A percentile compares a stretch with the other conserved stretches of the same genome.
Conservation (phyloP, 2,888 invertebrate species). For the Macropis europaea region DNA sequence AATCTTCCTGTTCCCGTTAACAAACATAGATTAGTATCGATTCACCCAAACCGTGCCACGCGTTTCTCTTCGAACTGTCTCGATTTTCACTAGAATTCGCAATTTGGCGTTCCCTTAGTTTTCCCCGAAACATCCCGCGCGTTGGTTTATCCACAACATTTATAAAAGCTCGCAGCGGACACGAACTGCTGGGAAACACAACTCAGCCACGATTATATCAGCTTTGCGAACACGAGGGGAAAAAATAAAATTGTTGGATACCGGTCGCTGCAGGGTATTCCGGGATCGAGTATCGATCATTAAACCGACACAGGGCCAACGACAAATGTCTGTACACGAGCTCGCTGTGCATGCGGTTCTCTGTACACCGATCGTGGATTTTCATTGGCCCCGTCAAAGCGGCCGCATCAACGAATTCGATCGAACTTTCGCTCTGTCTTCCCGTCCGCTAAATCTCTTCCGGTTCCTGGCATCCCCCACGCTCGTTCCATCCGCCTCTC, state of each 20-base stretch:
- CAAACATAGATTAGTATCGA: too few relatives aligned
- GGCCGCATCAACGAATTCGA: conserved; percentile 8
- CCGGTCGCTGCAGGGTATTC: not conserved
- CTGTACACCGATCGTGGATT: conserved; percentile 5
- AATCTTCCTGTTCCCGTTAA: too few relatives aligned
- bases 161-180: too few relatives aligned
- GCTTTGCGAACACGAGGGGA: not conserved
- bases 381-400: conserved; percentile 7
- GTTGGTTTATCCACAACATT: too few relatives aligned
- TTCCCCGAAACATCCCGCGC: too few relatives aligned
- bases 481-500: not conserved
- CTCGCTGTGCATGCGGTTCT: conserved; percentile 21
- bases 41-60: too few relatives aligned
- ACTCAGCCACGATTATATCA: not conserved
- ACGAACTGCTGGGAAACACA: too few relatives aligned
- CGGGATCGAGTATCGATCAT: conserved; percentile 28
- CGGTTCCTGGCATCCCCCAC: not conserved
- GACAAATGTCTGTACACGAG: conserved; percentile 24
- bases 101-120: too few relatives aligned
- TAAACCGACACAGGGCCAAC: not conserved
- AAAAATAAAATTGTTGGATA: not conserved
- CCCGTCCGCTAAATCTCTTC: conserved; percentile 10
- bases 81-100: too few relatives aligned
- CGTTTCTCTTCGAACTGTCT: too few relatives aligned
- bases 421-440: conserved; percentile 38